Evolutionary conservation across 2,113 vertebrate species (phyloP), one percentile per base, ranked within the genome.

Genomic region (Albula glossodonta): DNA sequence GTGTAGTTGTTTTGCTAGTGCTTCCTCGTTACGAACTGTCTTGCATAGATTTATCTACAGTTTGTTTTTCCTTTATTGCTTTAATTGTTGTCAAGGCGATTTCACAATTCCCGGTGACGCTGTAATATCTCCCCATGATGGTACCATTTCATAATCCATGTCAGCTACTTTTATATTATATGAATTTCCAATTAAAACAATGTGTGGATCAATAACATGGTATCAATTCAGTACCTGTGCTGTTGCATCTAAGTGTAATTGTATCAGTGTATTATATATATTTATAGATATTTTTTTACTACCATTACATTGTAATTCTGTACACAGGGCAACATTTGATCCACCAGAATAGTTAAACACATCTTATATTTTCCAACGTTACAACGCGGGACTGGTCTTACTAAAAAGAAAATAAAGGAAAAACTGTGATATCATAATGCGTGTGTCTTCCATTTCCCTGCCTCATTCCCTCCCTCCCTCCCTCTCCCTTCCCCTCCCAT

Each of bases 21-120:
- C 86, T 84, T 81, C 84, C 78, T 66, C 89, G 89, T 92, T 92
- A 93, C 91, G 92, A 91, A 91, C 92, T 93, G 92, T 93, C 93
- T 95, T 96, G 95, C 95, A 96, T 96, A 96, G 95, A 95, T 95
- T 86, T 89, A 90, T 78, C 92, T 93, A 89, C 91, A 89, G 90
- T 92, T 88, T 88, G 49, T 91, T 91, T 88, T 91, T 93, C 90
- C 91, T 93, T 90, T 84, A 84, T 82, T 85, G 87, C 83, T 87
- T 81, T 80, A 78, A 84, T 85, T 48, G 50, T 83, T 83, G 82
- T 83, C 66, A n/a, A 51, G 51, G 63, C 51, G 51, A 51, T 77
- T 78, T 79, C 52, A 79, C 84, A 85, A 85, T n/a, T 48, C 84
- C 80, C 17, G 25, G 70, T 74, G n/a, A 74, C n/a, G 70, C n/a